These are phyloP conservation scores for Tiphia femorata DNA, from an alignment of 2,888 invertebrate genomes.

Conservation along the genomic window DNA sequence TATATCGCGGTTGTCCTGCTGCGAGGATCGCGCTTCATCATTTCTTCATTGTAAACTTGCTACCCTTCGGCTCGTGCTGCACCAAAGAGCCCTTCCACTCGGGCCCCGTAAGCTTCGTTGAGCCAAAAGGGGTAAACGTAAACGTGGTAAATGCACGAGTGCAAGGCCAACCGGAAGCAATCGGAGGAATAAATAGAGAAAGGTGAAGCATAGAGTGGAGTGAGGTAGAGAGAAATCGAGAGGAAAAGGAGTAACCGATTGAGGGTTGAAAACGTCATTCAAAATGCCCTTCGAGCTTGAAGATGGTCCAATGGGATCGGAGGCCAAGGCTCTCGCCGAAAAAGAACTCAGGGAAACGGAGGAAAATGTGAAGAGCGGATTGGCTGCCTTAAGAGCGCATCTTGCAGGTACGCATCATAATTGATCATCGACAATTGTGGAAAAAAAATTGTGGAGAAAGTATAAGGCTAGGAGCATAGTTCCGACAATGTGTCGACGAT, in stretches of 20 bases:
- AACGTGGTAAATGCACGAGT: no score
- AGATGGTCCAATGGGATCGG: constrained; percentile 44
- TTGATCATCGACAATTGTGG: no score
- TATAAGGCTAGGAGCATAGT: no score
- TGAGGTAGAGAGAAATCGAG: background rate
- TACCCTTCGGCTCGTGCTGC: no score
- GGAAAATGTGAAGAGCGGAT: constrained; percentile 62
- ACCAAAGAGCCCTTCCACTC: no score
- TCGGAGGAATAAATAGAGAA: no score
- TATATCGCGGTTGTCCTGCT: constrained; percentile 53
- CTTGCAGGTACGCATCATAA: constrained; percentile 69
- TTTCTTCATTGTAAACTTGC: no score
- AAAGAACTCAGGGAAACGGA: constrained; percentile 69
- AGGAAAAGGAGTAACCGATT: background rate
- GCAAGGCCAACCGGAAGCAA: no score
- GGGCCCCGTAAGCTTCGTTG: no score
- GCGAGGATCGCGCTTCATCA: constrained; percentile 42
- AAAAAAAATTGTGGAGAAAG: no score
- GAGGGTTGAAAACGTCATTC: background rate
- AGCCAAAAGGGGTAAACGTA: no score
- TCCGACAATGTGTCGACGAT: no score
- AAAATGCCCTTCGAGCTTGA: constrained; percentile 53
- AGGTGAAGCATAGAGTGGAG: background rate
- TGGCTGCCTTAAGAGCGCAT: constrained; percentile 59
- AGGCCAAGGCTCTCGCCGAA: constrained; percentile 58